phyloP scores from a whole-genome alignment of 2,113 vertebrate genomes.

The Vicugna pacos region DNA sequence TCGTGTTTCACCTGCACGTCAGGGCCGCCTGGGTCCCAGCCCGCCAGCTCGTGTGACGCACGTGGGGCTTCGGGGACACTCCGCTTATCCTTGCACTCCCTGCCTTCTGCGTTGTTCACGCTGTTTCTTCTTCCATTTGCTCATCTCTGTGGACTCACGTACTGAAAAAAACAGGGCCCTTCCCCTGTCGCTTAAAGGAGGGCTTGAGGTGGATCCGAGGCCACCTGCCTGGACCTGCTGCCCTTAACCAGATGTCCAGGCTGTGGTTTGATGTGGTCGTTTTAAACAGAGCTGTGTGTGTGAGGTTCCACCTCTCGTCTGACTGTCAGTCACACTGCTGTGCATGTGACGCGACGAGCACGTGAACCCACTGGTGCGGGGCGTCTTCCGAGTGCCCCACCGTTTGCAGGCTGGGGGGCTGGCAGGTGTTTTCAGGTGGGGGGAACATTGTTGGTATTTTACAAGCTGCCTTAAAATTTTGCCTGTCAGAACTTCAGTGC shows the following conservation, averaged over 20 bases:
- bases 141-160: background rate
- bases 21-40: fast-evolving
- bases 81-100: fast-evolving
- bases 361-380: fast-evolving
- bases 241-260: background rate
- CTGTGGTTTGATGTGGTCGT: fast-evolving
- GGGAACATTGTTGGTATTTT: background rate
- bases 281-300: background rate
- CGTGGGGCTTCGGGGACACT: fast-evolving
- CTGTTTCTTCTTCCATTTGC: background rate
- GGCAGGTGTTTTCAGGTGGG: fast-evolving
- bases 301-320: fast-evolving
- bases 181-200: background rate
- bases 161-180: no score
- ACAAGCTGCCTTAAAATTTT: background rate
- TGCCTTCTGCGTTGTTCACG: background rate
- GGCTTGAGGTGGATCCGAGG: background rate
- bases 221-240: fast-evolving
- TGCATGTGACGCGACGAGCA: fast-evolving
- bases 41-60: fast-evolving
- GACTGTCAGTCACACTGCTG: fast-evolving
- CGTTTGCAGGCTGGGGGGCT: fast-evolving
- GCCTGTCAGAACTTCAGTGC: background rate
- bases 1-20: fast-evolving
- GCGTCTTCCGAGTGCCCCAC: background rate